Evolutionary conservation across 1,140 invertebrate species (phyloP), one percentile per base, ranked within the genome.

Genomic region (Solenopsis fugax): DNA sequence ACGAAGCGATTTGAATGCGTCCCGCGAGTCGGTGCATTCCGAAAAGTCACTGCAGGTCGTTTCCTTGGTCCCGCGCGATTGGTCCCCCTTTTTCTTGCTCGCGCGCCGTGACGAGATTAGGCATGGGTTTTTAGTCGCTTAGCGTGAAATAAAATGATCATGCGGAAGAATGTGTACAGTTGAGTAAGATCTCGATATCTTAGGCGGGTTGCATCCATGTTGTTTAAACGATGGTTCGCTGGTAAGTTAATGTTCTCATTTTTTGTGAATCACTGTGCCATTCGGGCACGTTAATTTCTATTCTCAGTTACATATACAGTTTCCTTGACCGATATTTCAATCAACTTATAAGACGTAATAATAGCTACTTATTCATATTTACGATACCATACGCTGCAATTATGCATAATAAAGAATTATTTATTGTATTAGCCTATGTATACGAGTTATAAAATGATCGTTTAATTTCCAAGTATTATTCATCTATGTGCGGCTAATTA

Each of bases 1-100:
- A 90, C 89, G 86, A 71, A 90, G 87, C 88, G 88, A 90, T 90
- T 90, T 90, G 88, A 90, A 90, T 90, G 89, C 89, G 72, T 87
- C 29, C 73, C 88, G 67, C 48, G 75, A 75, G 13, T 13, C 67
- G 73, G 50, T 60, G 62, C 88, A 90, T 90, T 89, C 88, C 85
- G 75, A 89, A 90, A 90, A 89, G 71, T 82, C 76, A 13, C 10
- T 10, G 16, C 24, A 1, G 37, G 37, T 81, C 64, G 64, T 58
- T 82, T 82, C 48, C 18, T 16, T 12, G 7, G 16, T 71, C 48
- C 76, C 1, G 18, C 12, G 52, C 4, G 16, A 16, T 7, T 2
- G 5, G n/a, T n/a, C n/a, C n/a, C n/a, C 7, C 21, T 72, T 82
- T 72, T 82, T 58, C 37, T 81, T 10, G 16, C 54, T 60, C 37